These are phyloP conservation scores for Euzophera pinguis DNA, from an alignment of 2,888 invertebrate genomes.

Conservation along the genomic window DNA sequence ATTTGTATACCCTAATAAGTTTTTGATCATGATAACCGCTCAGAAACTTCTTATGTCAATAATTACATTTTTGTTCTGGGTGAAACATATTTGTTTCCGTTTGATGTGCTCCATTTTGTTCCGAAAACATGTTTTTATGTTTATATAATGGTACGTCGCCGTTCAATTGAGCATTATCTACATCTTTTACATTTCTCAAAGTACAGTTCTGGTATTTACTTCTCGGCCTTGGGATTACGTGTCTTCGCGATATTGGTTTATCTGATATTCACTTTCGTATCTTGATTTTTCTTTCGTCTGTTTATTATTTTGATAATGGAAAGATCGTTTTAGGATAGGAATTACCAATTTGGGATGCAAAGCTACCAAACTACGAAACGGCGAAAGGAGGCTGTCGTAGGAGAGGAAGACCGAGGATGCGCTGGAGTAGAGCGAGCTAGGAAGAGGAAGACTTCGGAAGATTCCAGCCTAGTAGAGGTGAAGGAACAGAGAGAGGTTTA, in stretches of 20 bases:
- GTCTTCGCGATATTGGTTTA: constrained; percentile 61
- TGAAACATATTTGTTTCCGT: constrained; percentile 71
- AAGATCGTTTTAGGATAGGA: too few relatives aligned
- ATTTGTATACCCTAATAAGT: constrained; percentile 76
- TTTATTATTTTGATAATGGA: constrained; percentile 87
- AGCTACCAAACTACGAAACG: too few relatives aligned
- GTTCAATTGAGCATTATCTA: constrained; percentile 68
- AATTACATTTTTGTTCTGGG: constrained; percentile 69
- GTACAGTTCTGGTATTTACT: constrained; percentile 73
- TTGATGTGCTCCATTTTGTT: constrained; percentile 60
- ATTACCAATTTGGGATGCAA: too few relatives aligned
- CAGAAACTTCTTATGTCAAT: constrained; percentile 72
- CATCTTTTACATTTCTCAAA: constrained; percentile 75
- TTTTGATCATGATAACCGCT: constrained; percentile 73
- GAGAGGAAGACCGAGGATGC: too few relatives aligned
- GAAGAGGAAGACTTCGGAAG: too few relatives aligned
- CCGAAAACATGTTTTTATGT: constrained; percentile 74
- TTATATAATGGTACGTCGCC: constrained; percentile 73
- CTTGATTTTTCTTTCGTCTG: constrained; percentile 89
- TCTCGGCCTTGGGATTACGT: constrained; percentile 59
- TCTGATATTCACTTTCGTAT: constrained; percentile 73
- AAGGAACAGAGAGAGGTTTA: too few relatives aligned
- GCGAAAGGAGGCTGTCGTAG: too few relatives aligned
- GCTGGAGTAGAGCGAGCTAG: too few relatives aligned
- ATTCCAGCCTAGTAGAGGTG: too few relatives aligned